A percentile compares a stretch with the other conserved stretches of the same genome.
These are phyloP conservation scores for Liasis olivaceus DNA, from an alignment of 2,797 vertebrate species.

Conservation along the genomic window DNA sequence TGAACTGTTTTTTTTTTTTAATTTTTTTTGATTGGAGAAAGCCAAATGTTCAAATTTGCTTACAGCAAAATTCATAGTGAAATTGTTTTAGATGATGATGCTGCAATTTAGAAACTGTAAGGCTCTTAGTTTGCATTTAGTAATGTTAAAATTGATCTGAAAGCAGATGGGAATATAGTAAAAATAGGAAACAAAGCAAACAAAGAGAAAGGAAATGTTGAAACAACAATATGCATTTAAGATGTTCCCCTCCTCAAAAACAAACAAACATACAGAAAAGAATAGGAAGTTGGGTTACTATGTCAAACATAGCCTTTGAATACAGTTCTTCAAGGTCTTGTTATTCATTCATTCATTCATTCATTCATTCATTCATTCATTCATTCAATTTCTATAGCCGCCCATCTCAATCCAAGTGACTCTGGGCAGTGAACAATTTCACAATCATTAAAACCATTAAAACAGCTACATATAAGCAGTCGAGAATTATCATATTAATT, in stretches of 20 bases:
- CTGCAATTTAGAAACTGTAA: neutral
- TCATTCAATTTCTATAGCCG: no score
- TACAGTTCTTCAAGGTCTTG: neutral
- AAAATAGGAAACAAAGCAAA: neutral
- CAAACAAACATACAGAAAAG: neutral
- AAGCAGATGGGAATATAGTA: neutral
- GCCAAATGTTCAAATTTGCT: neutral
- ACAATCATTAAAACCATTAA: no score
- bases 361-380: no score
- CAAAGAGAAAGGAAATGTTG: neutral
- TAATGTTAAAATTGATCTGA: neutral
- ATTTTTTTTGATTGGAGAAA: neutral
- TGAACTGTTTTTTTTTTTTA: neutral
- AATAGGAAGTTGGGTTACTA: neutral
- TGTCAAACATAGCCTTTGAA: neutral
- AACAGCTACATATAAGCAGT: no score
- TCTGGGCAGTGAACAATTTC: no score
- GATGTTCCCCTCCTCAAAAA: neutral
- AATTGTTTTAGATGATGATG: neutral
- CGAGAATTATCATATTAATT: no score
- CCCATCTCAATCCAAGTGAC: no score
- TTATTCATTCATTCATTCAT: neutral
- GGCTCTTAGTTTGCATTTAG: neutral
- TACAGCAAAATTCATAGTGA: neutral
- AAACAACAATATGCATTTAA: neutral